Conservation (phyloP, 2,888 invertebrate species). For the Tineola bisselliella region DNA sequence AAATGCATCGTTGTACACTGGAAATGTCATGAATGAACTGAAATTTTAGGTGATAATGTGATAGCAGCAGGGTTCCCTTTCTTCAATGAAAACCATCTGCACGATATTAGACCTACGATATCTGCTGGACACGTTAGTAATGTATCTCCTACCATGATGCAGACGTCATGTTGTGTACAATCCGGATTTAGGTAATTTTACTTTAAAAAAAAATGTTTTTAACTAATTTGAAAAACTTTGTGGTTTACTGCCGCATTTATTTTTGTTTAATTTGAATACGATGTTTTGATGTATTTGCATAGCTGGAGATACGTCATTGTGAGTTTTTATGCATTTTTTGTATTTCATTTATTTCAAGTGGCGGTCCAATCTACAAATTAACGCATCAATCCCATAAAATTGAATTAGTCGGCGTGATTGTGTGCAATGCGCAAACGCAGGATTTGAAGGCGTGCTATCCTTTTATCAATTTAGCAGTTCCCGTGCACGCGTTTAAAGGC, state of each 20-base stretch:
- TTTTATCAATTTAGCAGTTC: slow-evolving; percentile 71
- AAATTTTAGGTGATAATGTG: slow-evolving; percentile 63
- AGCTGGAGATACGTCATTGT: no score
- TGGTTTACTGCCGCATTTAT: no score
- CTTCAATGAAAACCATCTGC: slow-evolving; percentile 56
- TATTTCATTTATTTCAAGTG: slow-evolving; percentile 37
- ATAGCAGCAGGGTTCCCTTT: slow-evolving; percentile 70
- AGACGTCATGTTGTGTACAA: slow-evolving; percentile 72
- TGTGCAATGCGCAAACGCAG: slow-evolving; percentile 64
- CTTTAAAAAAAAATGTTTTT: no score
- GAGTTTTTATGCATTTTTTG: no score
- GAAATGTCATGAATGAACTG: no score
- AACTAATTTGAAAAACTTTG: no score
- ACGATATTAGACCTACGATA: slow-evolving; percentile 54
- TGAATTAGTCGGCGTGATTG: slow-evolving; percentile 66
- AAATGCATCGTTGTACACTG: no score
- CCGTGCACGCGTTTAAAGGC: slow-evolving; percentile 46
- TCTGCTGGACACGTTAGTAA: slow-evolving; percentile 67
- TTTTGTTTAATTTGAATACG: no score
- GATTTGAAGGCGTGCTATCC: slow-evolving; percentile 62
- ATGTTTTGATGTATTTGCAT: no score
- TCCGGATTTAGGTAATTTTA: slow-evolving; percentile 65
- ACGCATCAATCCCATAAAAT: slow-evolving; percentile 25
- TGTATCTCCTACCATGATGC: slow-evolving; percentile 63
- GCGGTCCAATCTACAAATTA: slow-evolving; percentile 67